A percentile compares a stretch with the other conserved stretches of the same genome.
Evolutionary conservation across 1,140 invertebrate species (phyloP).

Genomic region (Neotoxoptera formosana): DNA sequence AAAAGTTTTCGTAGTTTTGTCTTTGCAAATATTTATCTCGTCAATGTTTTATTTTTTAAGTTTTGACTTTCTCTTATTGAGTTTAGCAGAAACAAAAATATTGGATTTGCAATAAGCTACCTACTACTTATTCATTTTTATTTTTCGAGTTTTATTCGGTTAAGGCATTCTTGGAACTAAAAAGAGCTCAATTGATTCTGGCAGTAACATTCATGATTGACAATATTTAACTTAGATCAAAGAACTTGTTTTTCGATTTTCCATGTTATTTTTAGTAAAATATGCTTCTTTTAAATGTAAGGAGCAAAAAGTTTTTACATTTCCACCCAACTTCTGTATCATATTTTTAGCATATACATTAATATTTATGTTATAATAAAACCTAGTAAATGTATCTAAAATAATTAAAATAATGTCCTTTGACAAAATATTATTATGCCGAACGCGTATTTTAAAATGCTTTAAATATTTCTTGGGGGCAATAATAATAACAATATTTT

Average conservation of each 20-base stretch:
- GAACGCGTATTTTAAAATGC: neutral
- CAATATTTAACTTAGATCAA: neutral
- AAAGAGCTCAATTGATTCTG: neutral
- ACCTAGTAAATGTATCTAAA: neutral
- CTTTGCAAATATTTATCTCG: neutral
- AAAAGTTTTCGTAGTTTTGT: neutral
- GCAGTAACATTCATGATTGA: neutral
- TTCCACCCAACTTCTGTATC: neutral
- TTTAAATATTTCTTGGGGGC: neutral
- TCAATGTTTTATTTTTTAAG: neutral
- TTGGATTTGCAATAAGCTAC: neutral
- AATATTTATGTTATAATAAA: neutral
- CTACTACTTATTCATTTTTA: too few species aligned
- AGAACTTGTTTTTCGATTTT: neutral
- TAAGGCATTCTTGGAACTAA: neutral
- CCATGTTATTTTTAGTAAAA: neutral
- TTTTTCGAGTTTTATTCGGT: neutral
- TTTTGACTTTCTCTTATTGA: neutral
- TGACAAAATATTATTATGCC: neutral
- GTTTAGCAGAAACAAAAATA: neutral
- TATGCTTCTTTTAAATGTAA: neutral
- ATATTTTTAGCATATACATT: neutral
- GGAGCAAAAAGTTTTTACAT: neutral
- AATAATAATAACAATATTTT: conserved; percentile 8
- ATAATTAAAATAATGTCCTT: neutral